Percentiles rank a stretch among this genome's conserved stretches.
Evolutionary conservation across 37 sponge, comb jelly and placozoan genomes (phyloP).

Genomic region (Eunapius fragilis): DNA sequence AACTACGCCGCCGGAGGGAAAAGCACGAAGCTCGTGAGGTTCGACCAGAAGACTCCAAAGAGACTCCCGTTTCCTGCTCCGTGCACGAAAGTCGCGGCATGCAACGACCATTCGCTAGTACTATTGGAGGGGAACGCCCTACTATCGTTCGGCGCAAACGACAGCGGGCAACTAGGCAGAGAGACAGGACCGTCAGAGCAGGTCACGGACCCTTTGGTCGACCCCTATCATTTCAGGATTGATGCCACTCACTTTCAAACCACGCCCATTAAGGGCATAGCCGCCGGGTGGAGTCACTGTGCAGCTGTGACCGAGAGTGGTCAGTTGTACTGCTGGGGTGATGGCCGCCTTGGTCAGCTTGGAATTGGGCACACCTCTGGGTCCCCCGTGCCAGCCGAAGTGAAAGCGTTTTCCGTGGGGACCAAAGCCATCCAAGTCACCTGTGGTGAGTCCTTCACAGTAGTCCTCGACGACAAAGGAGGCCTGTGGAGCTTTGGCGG

Average conservation of each 20-base stretch:
- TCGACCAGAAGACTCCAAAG: constrained; percentile 60
- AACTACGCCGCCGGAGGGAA: constrained; percentile 16
- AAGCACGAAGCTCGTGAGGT: constrained; percentile 20
- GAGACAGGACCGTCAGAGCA: constrained; percentile 2
- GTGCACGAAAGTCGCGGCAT: constrained; percentile 31
- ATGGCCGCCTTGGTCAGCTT: constrained; percentile 38
- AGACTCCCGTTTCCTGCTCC: background rate
- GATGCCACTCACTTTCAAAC: background rate
- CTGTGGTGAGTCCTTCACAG: constrained; percentile 69
- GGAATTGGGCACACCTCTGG: constrained; percentile 31
- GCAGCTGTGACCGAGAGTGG: constrained; percentile 42
- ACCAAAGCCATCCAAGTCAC: constrained; percentile 15
- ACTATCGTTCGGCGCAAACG: constrained; percentile 71
- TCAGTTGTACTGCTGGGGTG: constrained; percentile 50
- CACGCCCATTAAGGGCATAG: constrained; percentile 6
- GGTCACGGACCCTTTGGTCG: background rate
- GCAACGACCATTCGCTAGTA: constrained; percentile 55
- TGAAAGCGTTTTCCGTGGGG: background rate
- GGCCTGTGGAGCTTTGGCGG: constrained; percentile 59
- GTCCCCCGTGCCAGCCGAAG: background rate
- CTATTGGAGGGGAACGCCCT: constrained; percentile 34
- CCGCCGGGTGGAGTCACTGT: constrained; percentile 65
- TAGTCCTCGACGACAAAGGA: constrained; percentile 41
- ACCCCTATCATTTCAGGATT: constrained; percentile 12
- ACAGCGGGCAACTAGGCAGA: constrained; percentile 67